Evolutionary conservation across 2,113 vertebrate species (phyloP), one percentile per base, ranked within the genome.

Genomic region (Neomonachus schauinslandi): DNA sequence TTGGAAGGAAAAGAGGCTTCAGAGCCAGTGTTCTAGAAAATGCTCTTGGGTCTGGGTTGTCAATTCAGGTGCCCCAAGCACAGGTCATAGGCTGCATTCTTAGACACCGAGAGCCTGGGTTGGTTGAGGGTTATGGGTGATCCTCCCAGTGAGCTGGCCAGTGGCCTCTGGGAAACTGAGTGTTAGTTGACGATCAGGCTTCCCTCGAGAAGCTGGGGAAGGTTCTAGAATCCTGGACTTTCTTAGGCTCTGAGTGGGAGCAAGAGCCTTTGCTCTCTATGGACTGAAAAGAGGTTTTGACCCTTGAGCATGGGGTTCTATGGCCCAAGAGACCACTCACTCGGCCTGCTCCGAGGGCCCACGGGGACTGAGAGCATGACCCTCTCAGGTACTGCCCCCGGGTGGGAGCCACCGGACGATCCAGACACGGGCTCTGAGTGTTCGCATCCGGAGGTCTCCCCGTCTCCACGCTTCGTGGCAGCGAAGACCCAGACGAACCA

Each of bases 381-480:
- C 88, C 85, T 97, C 95, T 98, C 97, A 97, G 98, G 95, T 97
- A 87, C 96, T 19, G 91, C 96, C 93, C 31, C 31, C 1, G 97
- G 97, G 98, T 98, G 98, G 98, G 98, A 98, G 97, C 98, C 98
- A 18, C 96, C 97, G 86, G 98, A 91, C 14, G 98, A 97, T 97
- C 97, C 99, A 88, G 97, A 98, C 98, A 99, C 99, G 95, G 99
- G 99, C 89, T 99, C 98, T 98, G 98, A 99, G 98, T 99, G 98
- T 97, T 99, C 99, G 91, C 97, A 99, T 98, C 99, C 98, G 98
- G 99, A 99, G 98, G 99, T 98, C 97, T 98, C 99, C 96, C 98
- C 99, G 19, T 99, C 99, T 98, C 99, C 99, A 96, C 99, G 99
- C 98, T 99, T 99, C 98, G 99, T 99, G 99, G 98, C 99, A 89